Evolutionary conservation across 2,888 invertebrate genomes (phyloP).

Genomic region (Machimus atricapillus): DNA sequence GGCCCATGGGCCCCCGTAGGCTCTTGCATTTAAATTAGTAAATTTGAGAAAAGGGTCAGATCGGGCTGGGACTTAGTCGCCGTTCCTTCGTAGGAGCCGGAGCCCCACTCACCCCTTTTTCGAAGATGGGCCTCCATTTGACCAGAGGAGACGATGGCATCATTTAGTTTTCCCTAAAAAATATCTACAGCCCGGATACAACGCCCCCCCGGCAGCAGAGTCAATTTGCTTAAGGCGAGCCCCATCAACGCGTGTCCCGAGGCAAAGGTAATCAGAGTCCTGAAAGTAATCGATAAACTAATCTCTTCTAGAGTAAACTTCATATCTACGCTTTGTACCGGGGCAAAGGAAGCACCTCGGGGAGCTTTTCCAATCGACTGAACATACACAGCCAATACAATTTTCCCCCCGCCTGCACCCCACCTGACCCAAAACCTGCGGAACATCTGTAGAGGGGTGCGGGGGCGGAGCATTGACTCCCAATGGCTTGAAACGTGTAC

Average conservation of each 20-base stretch:
- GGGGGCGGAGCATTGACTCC: not conserved
- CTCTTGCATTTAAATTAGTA: slow-evolving; percentile 15
- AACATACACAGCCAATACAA: slow-evolving; percentile 32
- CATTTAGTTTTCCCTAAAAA: not conserved
- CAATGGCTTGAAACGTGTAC: slow-evolving; percentile 34
- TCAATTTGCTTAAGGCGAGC: slow-evolving; percentile 13
- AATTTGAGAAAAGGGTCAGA: slow-evolving; percentile 18
- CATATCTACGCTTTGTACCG: slow-evolving; percentile 17
- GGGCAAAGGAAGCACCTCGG: not conserved
- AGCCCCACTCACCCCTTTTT: not conserved
- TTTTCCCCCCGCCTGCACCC: slow-evolving; percentile 1
- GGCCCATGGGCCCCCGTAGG: not conserved
- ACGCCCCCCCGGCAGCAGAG: not conserved
- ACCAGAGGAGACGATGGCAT: not conserved
- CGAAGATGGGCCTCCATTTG: not conserved
- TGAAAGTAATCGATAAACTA: slow-evolving; percentile 31
- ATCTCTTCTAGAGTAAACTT: slow-evolving; percentile 36
- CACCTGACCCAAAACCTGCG: not conserved
- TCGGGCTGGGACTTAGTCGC: not conserved
- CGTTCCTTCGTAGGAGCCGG: not conserved
- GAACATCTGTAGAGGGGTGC: not conserved
- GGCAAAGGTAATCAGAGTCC: slow-evolving; percentile 25
- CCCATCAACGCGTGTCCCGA: slow-evolving; percentile 3
- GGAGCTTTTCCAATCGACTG: slow-evolving; percentile 36
- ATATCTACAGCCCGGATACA: not conserved